A percentile compares a stretch with the other conserved stretches of the same genome.
phyloP scores from a whole-genome alignment of 2,113 vertebrate species.

The Glaucomys volans region DNA sequence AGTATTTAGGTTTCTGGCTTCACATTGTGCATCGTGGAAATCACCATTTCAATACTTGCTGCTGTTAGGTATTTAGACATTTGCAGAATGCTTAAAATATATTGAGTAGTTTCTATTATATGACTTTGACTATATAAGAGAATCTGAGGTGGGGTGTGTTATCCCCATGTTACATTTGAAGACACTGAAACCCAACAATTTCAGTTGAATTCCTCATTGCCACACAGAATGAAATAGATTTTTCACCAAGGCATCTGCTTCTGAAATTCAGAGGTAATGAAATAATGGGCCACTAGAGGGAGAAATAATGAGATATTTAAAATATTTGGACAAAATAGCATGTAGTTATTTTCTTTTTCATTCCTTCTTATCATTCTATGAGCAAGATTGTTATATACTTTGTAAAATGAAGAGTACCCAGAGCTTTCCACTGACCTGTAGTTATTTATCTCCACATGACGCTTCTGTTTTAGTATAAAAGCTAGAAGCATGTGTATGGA shows the following conservation, averaged over 20 bases:
- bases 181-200: not conserved
- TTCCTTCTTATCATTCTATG: not conserved
- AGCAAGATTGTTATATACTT: not conserved
- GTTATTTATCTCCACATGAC: not conserved
- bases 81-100: not conserved
- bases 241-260: not conserved
- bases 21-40: not conserved
- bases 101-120: not conserved
- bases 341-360: not conserved
- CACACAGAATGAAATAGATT: not conserved
- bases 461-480: not conserved
- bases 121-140: not conserved
- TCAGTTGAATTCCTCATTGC: not conserved
- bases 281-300: not conserved
- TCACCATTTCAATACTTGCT: not conserved
- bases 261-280: not conserved
- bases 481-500: not conserved
- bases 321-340: not conserved
- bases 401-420: not conserved
- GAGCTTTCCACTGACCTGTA: accelerated
- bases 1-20: not conserved
- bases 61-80: too few species aligned
- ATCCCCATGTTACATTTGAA: too few species aligned
- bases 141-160: not conserved
- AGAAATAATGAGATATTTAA: not conserved